Evolutionary conservation across 2,797 vertebrate genomes (phyloP).

Genomic region (Lepus oiostolus): DNA sequence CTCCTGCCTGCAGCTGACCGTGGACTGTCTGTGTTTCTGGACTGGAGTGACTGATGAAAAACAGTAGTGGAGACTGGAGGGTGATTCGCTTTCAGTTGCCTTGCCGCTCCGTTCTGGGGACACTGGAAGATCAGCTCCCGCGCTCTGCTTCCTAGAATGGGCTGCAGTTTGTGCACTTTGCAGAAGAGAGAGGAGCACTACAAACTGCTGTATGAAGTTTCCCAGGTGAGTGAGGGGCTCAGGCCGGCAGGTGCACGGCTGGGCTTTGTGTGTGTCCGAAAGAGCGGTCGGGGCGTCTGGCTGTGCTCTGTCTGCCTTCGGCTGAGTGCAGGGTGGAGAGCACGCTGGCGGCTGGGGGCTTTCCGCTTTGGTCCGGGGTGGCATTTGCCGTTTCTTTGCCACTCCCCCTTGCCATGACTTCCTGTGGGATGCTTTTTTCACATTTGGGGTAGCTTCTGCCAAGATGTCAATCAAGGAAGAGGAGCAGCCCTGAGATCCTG

Average conservation of each 20-base stretch:
- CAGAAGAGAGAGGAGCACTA: constrained; percentile 99
- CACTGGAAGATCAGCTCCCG: constrained; percentile 87
- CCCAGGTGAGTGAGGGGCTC: constrained; percentile 94
- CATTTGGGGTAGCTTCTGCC: constrained; percentile 88
- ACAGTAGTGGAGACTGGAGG: constrained; percentile 94
- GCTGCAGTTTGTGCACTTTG: constrained; percentile 99
- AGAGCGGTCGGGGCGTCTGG: constrained; percentile 65
- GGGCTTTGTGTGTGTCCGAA: constrained; percentile 81
- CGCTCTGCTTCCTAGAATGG: constrained; percentile 95
- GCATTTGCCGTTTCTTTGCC: constrained; percentile 85
- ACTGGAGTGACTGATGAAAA: constrained; percentile 97
- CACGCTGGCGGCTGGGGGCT: constrained; percentile 72
- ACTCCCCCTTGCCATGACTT: constrained; percentile 90
- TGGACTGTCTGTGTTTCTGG: constrained; percentile 91
- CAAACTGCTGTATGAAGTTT: constrained; percentile 99
- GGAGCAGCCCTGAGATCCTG: constrained; percentile 76
- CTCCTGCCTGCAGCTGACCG: constrained; percentile 87
- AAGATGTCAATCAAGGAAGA: constrained; percentile 88
- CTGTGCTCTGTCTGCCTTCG: constrained; percentile 78
- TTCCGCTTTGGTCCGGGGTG: constrained; percentile 84
- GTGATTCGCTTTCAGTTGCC: constrained; percentile 94
- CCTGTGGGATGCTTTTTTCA: constrained; percentile 89
- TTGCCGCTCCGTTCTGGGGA: constrained; percentile 90
- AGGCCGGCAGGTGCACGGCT: constrained; percentile 74
- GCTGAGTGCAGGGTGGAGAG: constrained; percentile 77